Evolutionary conservation across 2,888 invertebrate species (phyloP), one percentile per base, ranked within the genome.

Genomic region (Loripinus fragilis): DNA sequence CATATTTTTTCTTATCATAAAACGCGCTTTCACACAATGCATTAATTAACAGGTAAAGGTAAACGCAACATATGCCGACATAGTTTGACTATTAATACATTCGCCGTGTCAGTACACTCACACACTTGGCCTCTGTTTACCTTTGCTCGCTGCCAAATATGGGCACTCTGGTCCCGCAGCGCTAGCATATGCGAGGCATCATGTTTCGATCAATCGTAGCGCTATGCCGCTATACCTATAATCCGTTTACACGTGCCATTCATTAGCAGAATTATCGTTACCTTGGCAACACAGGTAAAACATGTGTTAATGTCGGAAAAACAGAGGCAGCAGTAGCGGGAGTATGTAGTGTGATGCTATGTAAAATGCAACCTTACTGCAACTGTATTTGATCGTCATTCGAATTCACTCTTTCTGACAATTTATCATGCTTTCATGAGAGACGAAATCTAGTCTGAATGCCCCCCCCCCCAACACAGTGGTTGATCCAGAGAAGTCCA

Each of bases 271-370:
- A 72, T 75, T 75, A 69, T 23, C 45, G 79, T 83, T 73, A 7
- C 82, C 73, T 77, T 80, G 75, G 82, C 15, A 72, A 83, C 41
- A 74, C 64, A 82, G 79, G 81, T 81, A 81, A 77, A 72, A 67
- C 64, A 33, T 72, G 71, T 78, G 60, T 48, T 28, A 33, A 50
- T 3, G 25, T 42, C 42, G 30, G 33, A 7, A 41, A 28, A 65
- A 41, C 45, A 66, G 48, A 73, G 33, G 65, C 38, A 20, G 66
- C 45, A 68, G 15, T 41, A 48, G 74, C 33, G 20, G 12, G 50
- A n/a, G n/a, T n/a, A n/a, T n/a, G n/a, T n/a, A n/a, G n/a, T n/a
- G n/a, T n/a, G n/a, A n/a, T n/a, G n/a, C n/a, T n/a, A n/a, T n/a
- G n/a, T n/a, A n/a, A n/a, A n/a, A n/a, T n/a, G n/a, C n/a, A n/a